A percentile compares a stretch with the other conserved stretches of the same genome.
Evolutionary conservation across 2,797 vertebrate species (phyloP).

Genomic region (Chrosomus eos): DNA sequence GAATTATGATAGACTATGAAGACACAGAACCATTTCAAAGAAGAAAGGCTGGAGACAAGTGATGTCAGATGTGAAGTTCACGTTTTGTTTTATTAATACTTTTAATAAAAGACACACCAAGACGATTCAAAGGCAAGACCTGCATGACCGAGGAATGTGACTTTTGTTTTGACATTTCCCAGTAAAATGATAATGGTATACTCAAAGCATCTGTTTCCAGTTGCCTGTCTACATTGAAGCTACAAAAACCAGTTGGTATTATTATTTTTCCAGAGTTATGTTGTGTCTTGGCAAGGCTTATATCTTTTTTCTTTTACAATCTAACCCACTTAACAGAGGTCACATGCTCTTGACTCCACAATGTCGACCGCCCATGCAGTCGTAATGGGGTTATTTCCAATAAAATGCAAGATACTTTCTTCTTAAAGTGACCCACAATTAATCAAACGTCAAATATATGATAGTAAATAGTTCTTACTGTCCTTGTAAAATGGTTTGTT

Average conservation of each 20-base stretch:
- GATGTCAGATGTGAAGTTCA: slow-evolving; percentile 55
- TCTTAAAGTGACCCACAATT: slow-evolving; percentile 10
- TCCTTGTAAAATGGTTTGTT: slow-evolving; percentile 4
- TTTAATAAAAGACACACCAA: slow-evolving; percentile 40
- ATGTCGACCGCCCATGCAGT: slow-evolving; percentile 9
- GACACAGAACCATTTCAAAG: slow-evolving; percentile 35
- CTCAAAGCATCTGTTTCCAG: slow-evolving; percentile 77
- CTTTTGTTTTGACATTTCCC: slow-evolving; percentile 77
- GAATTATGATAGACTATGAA: slow-evolving; percentile 28
- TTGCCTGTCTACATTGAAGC: slow-evolving; percentile 71
- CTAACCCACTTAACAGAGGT: slow-evolving; percentile 71
- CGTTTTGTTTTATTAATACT: slow-evolving; percentile 46
- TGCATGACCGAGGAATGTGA: slow-evolving; percentile 64
- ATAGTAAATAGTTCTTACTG: background rate
- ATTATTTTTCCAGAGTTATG: slow-evolving; percentile 72
- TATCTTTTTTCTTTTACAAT: slow-evolving; percentile 69
- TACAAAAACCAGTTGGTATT: slow-evolving; percentile 74
- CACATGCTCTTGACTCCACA: slow-evolving; percentile 59
- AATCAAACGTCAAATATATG: slow-evolving; percentile 20
- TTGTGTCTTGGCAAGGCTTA: slow-evolving; percentile 71
- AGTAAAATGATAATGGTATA: slow-evolving; percentile 77
- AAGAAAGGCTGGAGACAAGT: slow-evolving; percentile 65
- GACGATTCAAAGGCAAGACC: slow-evolving; percentile 59
- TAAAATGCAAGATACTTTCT: slow-evolving; percentile 15
- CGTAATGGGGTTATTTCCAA: slow-evolving; percentile 10